Evolutionary conservation across 2,797 vertebrate species (phyloP).

Genomic region (Pygocentrus nattereri): DNA sequence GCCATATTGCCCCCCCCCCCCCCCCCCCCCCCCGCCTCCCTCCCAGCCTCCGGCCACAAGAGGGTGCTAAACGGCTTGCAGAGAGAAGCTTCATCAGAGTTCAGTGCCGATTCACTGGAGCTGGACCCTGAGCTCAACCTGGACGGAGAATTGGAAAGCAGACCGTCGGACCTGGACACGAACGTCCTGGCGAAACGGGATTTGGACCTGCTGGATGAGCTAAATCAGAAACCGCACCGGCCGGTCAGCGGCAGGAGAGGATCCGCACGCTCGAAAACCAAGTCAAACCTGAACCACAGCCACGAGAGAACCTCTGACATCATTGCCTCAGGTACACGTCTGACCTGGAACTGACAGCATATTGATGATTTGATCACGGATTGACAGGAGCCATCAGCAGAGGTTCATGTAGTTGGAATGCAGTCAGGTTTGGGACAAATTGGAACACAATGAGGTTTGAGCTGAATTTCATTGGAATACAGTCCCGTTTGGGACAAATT

Average conservation of each 20-base stretch:
- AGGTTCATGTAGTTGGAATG: too few species aligned
- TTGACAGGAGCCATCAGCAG: too few species aligned
- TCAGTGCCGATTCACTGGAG: constrained; percentile 68
- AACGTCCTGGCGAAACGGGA: constrained; percentile 1
- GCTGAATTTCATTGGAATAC: too few species aligned
- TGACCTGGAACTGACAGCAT: not conserved
- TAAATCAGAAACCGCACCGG: constrained; percentile 66
- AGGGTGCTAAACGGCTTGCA: constrained; percentile 48
- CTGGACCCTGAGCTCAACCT: constrained; percentile 61
- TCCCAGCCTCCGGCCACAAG: constrained; percentile 28
- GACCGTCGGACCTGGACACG: not conserved
- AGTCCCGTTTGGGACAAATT: too few species aligned
- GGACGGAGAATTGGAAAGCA: not conserved
- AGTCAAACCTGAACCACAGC: constrained; percentile 1
- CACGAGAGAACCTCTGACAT: constrained; percentile 49
- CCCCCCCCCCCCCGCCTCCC: too few species aligned
- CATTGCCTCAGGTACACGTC: constrained; percentile 71
- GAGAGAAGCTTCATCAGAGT: constrained; percentile 54
- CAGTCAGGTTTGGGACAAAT: too few species aligned
- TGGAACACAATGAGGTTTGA: too few species aligned
- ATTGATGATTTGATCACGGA: too few species aligned
- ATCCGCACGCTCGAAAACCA: constrained; percentile 66
- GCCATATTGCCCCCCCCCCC: too few species aligned
- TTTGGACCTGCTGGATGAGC: constrained; percentile 74
- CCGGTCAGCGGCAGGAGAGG: constrained; percentile 85